phyloP scores from a whole-genome alignment of 1,140 invertebrate species.

The Cherax destructor region DNA sequence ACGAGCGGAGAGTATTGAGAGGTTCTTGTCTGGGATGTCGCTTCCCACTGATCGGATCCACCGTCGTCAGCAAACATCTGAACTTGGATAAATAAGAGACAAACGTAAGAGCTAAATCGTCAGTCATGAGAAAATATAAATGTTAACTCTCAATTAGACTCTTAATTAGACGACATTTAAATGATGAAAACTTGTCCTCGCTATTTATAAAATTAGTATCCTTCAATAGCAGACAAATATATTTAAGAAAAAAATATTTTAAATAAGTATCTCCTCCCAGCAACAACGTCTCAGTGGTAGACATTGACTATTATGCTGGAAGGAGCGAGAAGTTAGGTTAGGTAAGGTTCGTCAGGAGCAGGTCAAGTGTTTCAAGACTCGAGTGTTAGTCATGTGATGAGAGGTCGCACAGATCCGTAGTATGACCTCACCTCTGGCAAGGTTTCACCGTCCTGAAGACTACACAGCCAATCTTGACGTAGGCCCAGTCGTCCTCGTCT shows the following conservation, averaged over 20 bases:
- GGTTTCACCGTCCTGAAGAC: constrained; percentile 34
- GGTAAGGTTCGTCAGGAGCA: background rate
- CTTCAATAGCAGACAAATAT: too few species aligned
- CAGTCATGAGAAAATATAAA: background rate
- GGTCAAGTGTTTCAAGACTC: too few species aligned
- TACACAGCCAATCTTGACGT: constrained; percentile 17
- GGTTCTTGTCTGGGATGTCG: background rate
- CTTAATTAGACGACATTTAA: too few species aligned
- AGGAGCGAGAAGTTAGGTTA: background rate
- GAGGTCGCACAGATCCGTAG: too few species aligned
- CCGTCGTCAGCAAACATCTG: constrained; percentile 4
- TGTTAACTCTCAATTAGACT: too few species aligned
- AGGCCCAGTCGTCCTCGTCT: constrained; percentile 56
- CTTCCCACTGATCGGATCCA: background rate
- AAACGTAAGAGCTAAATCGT: background rate
- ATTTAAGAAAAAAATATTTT: too few species aligned
- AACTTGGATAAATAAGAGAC: background rate
- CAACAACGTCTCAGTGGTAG: background rate
- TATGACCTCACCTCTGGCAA: constrained; percentile 23
- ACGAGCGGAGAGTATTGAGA: background rate
- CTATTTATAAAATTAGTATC: too few species aligned
- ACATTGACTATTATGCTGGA: background rate
- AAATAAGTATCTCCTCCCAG: too few species aligned
- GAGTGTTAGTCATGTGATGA: too few species aligned
- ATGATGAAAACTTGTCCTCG: too few species aligned